Evolutionary conservation across 2,113 vertebrate species (phyloP).

Genomic region (Laticauda laticaudata): DNA sequence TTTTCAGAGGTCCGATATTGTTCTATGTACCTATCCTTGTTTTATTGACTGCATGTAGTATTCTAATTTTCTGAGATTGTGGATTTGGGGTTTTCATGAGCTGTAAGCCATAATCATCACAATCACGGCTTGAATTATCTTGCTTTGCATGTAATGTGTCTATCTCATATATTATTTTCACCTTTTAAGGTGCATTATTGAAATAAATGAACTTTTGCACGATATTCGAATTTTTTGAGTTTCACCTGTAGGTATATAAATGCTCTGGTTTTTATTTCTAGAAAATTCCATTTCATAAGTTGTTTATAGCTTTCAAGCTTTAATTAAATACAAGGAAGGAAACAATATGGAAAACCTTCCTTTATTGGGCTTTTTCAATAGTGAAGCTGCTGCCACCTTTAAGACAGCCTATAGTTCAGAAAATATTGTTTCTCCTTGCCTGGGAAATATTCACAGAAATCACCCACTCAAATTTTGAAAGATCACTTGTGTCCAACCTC

Average conservation of each 20-base stretch:
- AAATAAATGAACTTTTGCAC: too few species aligned
- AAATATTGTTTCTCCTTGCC: neutral
- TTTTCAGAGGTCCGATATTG: too few species aligned
- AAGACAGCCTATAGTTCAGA: neutral
- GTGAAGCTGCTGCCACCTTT: neutral
- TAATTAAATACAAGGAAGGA: neutral
- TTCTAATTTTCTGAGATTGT: too few species aligned
- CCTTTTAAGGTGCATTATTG: too few species aligned
- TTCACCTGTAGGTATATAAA: neutral
- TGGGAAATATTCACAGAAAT: neutral
- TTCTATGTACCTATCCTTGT: too few species aligned
- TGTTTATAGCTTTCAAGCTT: neutral
- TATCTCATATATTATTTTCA: too few species aligned
- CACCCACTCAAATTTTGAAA: neutral
- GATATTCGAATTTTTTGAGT: too few species aligned
- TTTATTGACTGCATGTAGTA: too few species aligned
- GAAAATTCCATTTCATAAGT: neutral
- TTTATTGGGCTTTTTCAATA: neutral
- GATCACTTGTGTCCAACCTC: neutral
- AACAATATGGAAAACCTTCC: neutral
- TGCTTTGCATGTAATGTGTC: too few species aligned
- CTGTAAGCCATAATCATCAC: too few species aligned
- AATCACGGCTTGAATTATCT: too few species aligned
- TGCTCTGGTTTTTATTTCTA: neutral
- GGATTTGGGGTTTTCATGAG: too few species aligned